Evolutionary conservation across 2,888 invertebrate species (phyloP).

Genomic region (Hirtodrosophila trivittata): DNA sequence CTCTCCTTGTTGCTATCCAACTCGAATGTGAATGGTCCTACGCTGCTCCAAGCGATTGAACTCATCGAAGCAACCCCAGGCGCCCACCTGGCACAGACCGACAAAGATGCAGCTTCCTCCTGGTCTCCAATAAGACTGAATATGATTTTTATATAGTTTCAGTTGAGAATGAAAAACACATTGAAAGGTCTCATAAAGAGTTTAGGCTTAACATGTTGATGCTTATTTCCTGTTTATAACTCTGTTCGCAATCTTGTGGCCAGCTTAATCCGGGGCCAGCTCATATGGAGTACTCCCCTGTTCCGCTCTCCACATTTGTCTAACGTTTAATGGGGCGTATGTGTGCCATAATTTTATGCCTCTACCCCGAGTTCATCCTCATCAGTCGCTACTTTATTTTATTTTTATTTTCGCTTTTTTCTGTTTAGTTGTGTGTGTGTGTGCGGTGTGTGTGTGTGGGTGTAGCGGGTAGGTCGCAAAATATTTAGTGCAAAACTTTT

Average conservation of each 20-base stretch:
- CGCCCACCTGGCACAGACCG: slow-evolving; percentile 99
- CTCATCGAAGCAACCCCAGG: slow-evolving; percentile 99
- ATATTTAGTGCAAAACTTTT: slow-evolving; percentile 75
- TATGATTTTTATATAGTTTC: no score
- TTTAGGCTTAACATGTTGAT: neutral
- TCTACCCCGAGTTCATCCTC: slow-evolving; percentile 33
- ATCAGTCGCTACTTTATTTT: slow-evolving; percentile 26
- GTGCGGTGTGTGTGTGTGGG: neutral
- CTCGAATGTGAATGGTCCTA: slow-evolving; percentile 99
- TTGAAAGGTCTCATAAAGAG: neutral
- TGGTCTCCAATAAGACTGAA: no score
- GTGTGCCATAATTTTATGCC: slow-evolving; percentile 67
- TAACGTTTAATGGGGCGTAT: slow-evolving; percentile 72
- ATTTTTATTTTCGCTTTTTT: slow-evolving; percentile 12
- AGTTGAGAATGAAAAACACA: no score
- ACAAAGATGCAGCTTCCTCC: slow-evolving; percentile 99
- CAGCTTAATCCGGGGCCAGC: neutral
- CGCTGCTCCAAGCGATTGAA: slow-evolving; percentile 99
- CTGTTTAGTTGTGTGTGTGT: neutral
- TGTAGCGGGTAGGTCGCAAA: slow-evolving; percentile 54
- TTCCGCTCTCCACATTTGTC: slow-evolving; percentile 53
- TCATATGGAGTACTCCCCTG: neutral
- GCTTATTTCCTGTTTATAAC: neutral
- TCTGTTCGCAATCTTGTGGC: no score
- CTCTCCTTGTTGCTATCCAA: slow-evolving; percentile 89